Evolutionary conservation across 2,797 vertebrate genomes (phyloP).

Genomic region (Avahi laniger): DNA sequence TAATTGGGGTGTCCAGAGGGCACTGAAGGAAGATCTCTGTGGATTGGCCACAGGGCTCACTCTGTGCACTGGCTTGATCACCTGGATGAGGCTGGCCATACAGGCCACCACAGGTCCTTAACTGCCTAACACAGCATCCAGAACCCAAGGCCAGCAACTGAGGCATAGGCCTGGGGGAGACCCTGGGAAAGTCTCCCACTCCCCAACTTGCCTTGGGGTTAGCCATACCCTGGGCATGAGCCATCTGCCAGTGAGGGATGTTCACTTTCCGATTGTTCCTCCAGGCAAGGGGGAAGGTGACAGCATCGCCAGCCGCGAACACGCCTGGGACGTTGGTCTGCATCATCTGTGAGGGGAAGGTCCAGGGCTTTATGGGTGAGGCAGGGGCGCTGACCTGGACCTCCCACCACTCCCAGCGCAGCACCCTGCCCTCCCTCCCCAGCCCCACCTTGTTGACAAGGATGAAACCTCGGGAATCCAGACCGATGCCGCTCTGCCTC

Average conservation of each 20-base stretch:
- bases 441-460: conserved; percentile 94
- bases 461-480: conserved; percentile 96
- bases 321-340: conserved; percentile 94
- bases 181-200: neutral
- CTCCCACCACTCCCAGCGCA: neutral
- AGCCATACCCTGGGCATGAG: conserved; percentile 94
- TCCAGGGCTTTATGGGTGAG: neutral
- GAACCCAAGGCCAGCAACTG: neutral
- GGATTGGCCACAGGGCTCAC: neutral
- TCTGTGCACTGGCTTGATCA: neutral
- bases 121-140: neutral
- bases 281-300: conserved; percentile 92
- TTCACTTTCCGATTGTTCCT: conserved; percentile 98
- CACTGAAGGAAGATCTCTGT: neutral
- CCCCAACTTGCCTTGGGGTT: rapidly evolving
- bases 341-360: conserved; percentile 90
- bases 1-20: neutral
- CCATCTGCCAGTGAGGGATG: conserved; percentile 99
- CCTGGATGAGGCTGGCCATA: neutral
- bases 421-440: neutral
- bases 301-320: conserved; percentile 95
- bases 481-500: conserved; percentile 93
- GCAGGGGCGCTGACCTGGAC: neutral
- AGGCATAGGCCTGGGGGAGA: neutral
- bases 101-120: neutral